phyloP scores from a whole-genome alignment of 1,140 invertebrate genomes.

The Drosophila lini region DNA sequence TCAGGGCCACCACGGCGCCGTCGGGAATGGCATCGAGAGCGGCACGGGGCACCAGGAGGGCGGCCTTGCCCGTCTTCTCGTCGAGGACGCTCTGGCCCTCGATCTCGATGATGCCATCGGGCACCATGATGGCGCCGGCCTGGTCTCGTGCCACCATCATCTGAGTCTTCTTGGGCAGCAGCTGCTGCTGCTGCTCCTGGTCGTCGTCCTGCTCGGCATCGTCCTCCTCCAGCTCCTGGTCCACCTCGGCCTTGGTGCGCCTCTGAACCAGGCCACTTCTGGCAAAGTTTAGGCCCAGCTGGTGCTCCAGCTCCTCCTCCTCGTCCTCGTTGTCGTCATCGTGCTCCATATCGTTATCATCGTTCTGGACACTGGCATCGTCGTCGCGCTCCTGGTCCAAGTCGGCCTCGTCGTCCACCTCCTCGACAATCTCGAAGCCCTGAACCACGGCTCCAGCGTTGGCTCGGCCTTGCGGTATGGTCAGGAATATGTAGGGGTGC shows the following conservation, averaged over 20 bases:
- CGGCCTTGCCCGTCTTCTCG: slow-evolving; percentile 78
- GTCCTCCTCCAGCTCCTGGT: slow-evolving; percentile 31
- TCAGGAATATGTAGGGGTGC: slow-evolving; percentile 71
- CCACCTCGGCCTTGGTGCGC: slow-evolving; percentile 1
- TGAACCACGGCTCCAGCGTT: slow-evolving; percentile 67
- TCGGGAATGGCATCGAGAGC: slow-evolving; percentile 79
- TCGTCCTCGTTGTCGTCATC: slow-evolving; percentile 26
- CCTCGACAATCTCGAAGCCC: slow-evolving; percentile 66
- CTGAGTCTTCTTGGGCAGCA: slow-evolving; percentile 62
- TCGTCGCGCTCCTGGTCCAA: slow-evolving; percentile 20
- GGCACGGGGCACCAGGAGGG: slow-evolving; percentile 72
- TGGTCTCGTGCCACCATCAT: slow-evolving; percentile 78
- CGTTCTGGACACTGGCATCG: neutral
- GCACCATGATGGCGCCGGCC: slow-evolving; percentile 80
- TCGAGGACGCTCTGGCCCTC: slow-evolving; percentile 79
- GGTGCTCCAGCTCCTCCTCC: slow-evolving; percentile 41
- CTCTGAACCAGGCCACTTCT: slow-evolving; percentile 40
- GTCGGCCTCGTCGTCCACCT: slow-evolving; percentile 16
- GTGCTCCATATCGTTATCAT: neutral
- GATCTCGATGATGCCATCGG: slow-evolving; percentile 80
- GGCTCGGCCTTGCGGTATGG: slow-evolving; percentile 63
- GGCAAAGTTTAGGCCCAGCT: slow-evolving; percentile 45
- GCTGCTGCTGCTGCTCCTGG: slow-evolving; percentile 24
- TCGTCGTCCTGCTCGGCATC: slow-evolving; percentile 47
- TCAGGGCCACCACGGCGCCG: slow-evolving; percentile 75